phyloP scores from a whole-genome alignment of 2,888 invertebrate species.

The Eretmocerus hayati region DNA sequence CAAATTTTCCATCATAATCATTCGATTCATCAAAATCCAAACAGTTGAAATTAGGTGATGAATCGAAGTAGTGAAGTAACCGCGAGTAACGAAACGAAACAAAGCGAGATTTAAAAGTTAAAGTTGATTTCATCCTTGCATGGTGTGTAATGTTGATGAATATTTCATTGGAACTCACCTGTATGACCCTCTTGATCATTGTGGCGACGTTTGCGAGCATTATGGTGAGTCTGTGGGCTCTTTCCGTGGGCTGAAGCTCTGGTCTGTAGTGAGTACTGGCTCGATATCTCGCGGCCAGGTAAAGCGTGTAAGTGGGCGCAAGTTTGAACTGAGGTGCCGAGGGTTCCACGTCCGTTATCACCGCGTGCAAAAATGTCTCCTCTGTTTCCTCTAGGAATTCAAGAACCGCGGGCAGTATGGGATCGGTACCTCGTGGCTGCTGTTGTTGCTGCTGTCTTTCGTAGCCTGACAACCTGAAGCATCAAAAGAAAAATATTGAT shows the following conservation, averaged over 20 bases:
- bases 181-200: constrained; percentile 76
- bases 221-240: constrained; percentile 83
- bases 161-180: constrained; percentile 54
- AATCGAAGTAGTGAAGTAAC: no score
- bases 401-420: constrained; percentile 87
- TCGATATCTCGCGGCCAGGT: constrained; percentile 86
- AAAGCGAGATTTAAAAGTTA: no score
- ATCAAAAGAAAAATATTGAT: no score
- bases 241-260: constrained; percentile 83
- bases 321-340: constrained; percentile 87
- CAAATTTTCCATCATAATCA: no score
- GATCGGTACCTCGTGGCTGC: constrained; percentile 64
- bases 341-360: constrained; percentile 82
- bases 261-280: constrained; percentile 92
- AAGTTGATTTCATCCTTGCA: no score
- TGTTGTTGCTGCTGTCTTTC: constrained; percentile 48
- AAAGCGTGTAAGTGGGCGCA: constrained; percentile 94
- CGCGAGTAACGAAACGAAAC: no score
- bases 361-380: constrained; percentile 81
- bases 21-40: no score
- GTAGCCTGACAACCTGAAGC: constrained; percentile 46
- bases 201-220: constrained; percentile 86
- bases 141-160: no score
- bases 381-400: constrained; percentile 94
- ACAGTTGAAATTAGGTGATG: no score